Percentiles rank a stretch among this genome's conserved stretches.
Evolutionary conservation across 2,888 invertebrate species (phyloP).

Genomic region (Pocota personata): DNA sequence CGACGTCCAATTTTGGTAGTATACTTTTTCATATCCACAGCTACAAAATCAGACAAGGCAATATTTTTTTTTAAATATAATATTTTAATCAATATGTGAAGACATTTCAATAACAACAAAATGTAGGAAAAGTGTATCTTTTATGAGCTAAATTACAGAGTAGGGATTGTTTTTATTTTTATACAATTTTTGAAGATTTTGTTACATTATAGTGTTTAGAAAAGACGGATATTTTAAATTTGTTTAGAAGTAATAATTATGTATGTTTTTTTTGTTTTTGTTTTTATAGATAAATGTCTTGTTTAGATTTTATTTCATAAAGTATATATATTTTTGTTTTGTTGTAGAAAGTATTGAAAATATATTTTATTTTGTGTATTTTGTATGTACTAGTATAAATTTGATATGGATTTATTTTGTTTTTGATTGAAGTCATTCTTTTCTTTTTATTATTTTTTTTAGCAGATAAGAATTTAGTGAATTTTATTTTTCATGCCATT

Average conservation of each 20-base stretch:
- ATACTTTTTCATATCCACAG: neutral
- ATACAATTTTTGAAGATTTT: constrained; percentile 26
- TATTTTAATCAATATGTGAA: constrained; percentile 3
- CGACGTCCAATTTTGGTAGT: neutral
- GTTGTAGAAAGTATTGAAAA: constrained; percentile 71
- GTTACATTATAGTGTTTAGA: constrained; percentile 56
- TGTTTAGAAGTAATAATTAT: constrained; percentile 75
- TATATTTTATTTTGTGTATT: constrained; percentile 52
- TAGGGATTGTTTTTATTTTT: constrained; percentile 22
- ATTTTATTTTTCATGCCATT: constrained; percentile 24
- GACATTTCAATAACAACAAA: constrained; percentile 30
- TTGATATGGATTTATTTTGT: constrained; percentile 69
- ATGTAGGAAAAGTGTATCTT: constrained; percentile 36
- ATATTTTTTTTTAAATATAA: neutral
- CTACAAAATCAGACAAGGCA: constrained; percentile 27
- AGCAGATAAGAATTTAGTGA: constrained; percentile 8
- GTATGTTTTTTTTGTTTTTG: constrained; percentile 8
- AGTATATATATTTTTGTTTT: constrained; percentile 51
- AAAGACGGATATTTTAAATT: constrained; percentile 78
- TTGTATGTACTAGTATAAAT: constrained; percentile 65
- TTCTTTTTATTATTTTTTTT: neutral
- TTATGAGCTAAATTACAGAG: constrained; percentile 24
- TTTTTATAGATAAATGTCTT: constrained; percentile 66
- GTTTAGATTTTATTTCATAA: constrained; percentile 72
- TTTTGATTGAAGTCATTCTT: constrained; percentile 60